These are phyloP conservation scores for Galerucella calmariensis DNA, from an alignment of 2,888 invertebrate genomes.

Conservation along the genomic window DNA sequence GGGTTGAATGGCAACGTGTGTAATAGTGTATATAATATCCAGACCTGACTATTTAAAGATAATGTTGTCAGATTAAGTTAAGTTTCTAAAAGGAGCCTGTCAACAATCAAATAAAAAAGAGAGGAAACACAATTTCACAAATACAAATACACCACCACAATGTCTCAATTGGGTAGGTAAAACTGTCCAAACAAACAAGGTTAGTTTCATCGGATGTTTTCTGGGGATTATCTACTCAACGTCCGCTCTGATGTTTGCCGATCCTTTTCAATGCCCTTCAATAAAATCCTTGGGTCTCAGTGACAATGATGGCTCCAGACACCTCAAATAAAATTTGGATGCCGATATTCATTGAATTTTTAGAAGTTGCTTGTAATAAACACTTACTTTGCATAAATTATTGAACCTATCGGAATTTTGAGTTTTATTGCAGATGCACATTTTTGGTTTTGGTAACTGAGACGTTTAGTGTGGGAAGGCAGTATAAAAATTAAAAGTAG, in stretches of 20 bases:
- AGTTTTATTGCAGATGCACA: constrained; percentile 5
- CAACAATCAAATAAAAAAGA: not conserved
- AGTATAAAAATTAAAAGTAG: not conserved
- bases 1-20: too few species aligned
- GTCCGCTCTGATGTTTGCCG: constrained; percentile 44
- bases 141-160: constrained; percentile 10
- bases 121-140: constrained; percentile 3
- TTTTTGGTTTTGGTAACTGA: not conserved
- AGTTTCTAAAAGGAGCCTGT: not conserved
- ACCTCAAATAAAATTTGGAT: constrained; percentile 37
- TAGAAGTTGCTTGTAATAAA: constrained; percentile 21
- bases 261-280: constrained; percentile 41
- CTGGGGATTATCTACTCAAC: constrained; percentile 36
- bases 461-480: not conserved
- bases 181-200: constrained; percentile 20
- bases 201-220: constrained; percentile 28
- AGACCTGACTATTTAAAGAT: not conserved
- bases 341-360: constrained; percentile 34
- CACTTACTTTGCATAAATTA: constrained; percentile 25
- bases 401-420: constrained; percentile 15
- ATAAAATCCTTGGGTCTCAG: constrained; percentile 42
- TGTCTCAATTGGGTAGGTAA: constrained; percentile 28
- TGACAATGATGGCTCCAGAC: constrained; percentile 29
- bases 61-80: not conserved
- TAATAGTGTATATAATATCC: too few species aligned